phyloP scores from a whole-genome alignment of 1,140 invertebrate species.

The Tetranychus cinnabarinus region DNA sequence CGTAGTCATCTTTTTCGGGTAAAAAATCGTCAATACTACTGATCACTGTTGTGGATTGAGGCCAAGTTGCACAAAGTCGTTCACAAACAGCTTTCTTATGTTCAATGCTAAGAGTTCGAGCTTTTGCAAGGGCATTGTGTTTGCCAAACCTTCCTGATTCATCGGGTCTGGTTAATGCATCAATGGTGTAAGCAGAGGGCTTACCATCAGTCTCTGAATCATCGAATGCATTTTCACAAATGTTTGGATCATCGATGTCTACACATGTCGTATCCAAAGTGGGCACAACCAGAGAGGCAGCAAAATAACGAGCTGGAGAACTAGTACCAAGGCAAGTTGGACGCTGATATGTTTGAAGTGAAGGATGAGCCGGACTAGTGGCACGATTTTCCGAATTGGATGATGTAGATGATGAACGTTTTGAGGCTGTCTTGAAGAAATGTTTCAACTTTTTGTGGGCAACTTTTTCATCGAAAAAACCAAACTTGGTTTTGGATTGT shows the following conservation, averaged over 20 bases:
- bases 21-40: not conserved
- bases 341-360: not conserved
- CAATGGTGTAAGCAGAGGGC: not conserved
- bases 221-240: not conserved
- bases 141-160: not conserved
- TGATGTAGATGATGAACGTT: not conserved
- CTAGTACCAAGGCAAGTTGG: not conserved
- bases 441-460: not conserved
- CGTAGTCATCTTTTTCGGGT: not conserved
- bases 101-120: not conserved
- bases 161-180: not conserved
- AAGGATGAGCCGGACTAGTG: not conserved
- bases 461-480: not conserved
- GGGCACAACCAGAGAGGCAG: not conserved
- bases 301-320: not conserved
- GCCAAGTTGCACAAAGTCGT: not conserved
- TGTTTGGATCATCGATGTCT: not conserved
- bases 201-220: not conserved
- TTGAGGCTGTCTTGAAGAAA: not conserved
- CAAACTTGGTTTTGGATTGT: not conserved
- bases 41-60: not conserved
- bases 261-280: not conserved
- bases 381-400: not conserved
- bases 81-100: not conserved
- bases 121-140: not conserved